These are phyloP conservation scores for Mus minutoides DNA, from an alignment of 2,797 vertebrate genomes.

Conservation along the genomic window DNA sequence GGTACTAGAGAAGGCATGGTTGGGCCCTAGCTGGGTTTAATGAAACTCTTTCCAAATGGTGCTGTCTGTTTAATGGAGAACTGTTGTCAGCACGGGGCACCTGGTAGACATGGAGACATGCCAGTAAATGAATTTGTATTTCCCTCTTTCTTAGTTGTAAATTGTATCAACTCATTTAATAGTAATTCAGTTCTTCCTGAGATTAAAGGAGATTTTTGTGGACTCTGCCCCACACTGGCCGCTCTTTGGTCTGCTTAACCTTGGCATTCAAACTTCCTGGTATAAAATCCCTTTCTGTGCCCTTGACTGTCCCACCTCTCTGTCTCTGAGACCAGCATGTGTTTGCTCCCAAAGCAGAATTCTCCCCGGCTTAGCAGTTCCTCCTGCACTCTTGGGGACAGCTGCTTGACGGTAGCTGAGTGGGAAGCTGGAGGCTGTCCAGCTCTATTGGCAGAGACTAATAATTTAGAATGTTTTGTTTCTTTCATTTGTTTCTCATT, in stretches of 20 bases:
- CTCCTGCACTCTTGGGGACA: constrained; percentile 77
- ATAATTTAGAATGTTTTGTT: constrained; percentile 74
- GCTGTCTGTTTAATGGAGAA: not conserved
- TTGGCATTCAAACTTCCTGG: not conserved
- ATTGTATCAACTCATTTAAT: constrained; percentile 70
- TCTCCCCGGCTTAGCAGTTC: constrained; percentile 73
- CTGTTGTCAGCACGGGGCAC: constrained; percentile 60
- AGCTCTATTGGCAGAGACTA: constrained; percentile 79
- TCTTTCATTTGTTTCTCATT: constrained; percentile 74
- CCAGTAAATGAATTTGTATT: constrained; percentile 69
- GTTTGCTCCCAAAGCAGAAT: constrained; percentile 55
- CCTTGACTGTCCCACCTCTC: not conserved
- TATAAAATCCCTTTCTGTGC: not conserved
- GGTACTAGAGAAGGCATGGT: not conserved
- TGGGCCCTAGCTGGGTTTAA: not conserved
- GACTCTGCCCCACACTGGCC: not conserved
- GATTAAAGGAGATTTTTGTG: constrained; percentile 53
- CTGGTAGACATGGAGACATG: constrained; percentile 49
- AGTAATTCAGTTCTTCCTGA: constrained; percentile 72
- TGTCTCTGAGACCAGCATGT: not conserved
- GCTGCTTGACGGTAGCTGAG: constrained; percentile 74
- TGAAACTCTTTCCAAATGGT: constrained; percentile 11
- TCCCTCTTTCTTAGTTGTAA: constrained; percentile 72
- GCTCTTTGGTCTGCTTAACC: not conserved
- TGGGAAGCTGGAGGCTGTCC: constrained; percentile 73